Conservation (phyloP, 2,888 invertebrate genomes). For the Slavum lentiscoides region DNA sequence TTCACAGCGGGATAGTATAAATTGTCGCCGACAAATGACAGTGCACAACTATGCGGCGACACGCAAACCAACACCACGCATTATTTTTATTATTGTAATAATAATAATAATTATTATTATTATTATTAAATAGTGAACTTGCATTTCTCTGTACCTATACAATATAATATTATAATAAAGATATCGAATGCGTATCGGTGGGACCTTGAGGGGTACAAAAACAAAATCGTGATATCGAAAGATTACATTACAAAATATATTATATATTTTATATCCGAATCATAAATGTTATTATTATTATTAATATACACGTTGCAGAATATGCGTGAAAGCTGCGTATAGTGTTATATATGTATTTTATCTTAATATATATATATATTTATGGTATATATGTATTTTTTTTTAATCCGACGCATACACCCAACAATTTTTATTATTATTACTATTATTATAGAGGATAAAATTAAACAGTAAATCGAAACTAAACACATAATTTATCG, state of each 20-base stretch:
- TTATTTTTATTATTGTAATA: background rate
- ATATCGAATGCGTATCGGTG: background rate
- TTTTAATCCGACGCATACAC: background rate
- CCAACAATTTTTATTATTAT: background rate
- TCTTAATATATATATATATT: no score
- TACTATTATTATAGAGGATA: background rate
- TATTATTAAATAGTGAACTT: slow-evolving; percentile 4
- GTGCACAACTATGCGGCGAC: background rate
- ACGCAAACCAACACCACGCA: background rate
- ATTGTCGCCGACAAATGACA: background rate
- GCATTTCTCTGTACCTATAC: slow-evolving; percentile 16
- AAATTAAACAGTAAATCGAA: background rate
- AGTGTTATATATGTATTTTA: background rate
- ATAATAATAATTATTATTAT: no score
- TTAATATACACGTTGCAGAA: background rate
- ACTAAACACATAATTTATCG: background rate
- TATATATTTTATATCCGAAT: background rate
- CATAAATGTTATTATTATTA: background rate
- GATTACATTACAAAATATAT: background rate
- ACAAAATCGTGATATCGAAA: slow-evolving; percentile 10
- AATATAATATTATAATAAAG: background rate
- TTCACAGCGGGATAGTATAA: background rate
- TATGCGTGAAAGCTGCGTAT: background rate
- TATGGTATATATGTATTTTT: background rate
- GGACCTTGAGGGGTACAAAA: slow-evolving; percentile 18